A percentile compares a stretch with the other conserved stretches of the same genome.
phyloP scores from a whole-genome alignment of 2,797 vertebrate genomes.

The Sorex maritimensis region DNA sequence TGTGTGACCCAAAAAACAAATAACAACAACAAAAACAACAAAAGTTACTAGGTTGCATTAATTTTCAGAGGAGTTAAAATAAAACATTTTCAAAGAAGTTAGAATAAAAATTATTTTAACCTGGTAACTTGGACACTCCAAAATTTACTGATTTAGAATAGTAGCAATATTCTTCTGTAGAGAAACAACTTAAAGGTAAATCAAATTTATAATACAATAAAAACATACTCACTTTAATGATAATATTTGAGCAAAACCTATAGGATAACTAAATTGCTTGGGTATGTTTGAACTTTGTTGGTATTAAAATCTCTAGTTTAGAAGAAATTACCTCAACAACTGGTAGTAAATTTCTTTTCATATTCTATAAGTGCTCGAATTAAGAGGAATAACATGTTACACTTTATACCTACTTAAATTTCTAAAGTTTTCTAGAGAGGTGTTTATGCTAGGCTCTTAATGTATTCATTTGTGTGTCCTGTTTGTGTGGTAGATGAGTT shows the following conservation, averaged over 20 bases:
- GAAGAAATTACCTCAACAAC: background rate
- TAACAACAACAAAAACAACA: too few species aligned
- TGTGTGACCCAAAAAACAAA: too few species aligned
- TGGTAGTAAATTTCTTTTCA: background rate
- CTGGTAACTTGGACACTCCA: background rate
- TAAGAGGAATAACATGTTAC: background rate
- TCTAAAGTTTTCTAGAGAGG: constrained; percentile 23
- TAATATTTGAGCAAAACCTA: background rate
- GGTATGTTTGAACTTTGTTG: constrained; percentile 35
- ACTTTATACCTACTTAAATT: constrained; percentile 12
- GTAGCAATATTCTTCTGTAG: constrained; percentile 6
- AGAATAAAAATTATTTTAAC: background rate
- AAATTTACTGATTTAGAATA: constrained; percentile 58
- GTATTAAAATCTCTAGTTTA: background rate
- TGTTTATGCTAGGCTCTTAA: background rate
- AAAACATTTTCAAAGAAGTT: too few species aligned
- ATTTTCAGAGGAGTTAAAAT: too few species aligned
- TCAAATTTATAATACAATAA: background rate
- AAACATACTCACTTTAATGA: background rate
- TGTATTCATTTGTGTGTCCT: background rate
- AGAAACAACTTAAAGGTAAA: constrained; percentile 31
- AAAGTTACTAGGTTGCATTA: too few species aligned
- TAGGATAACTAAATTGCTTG: background rate
- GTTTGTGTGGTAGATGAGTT: background rate
- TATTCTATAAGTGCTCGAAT: background rate